A percentile compares a stretch with the other conserved stretches of the same genome.
phyloP scores from a whole-genome alignment of 2,888 invertebrate genomes.

The Tenodera sinensis region DNA sequence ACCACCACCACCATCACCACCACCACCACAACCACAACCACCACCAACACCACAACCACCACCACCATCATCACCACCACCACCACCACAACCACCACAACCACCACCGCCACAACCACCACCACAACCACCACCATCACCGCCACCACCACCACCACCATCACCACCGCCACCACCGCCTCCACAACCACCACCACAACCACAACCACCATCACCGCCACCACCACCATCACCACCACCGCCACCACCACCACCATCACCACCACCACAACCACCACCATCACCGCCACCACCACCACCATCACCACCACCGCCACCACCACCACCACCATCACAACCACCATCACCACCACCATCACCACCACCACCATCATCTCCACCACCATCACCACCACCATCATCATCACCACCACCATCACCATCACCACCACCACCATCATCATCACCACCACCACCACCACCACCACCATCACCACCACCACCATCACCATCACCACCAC shows the following conservation, averaged over 20 bases:
- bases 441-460: background rate
- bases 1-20: too few species aligned
- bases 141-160: too few species aligned
- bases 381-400: background rate
- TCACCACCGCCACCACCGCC: too few species aligned
- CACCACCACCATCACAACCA: background rate
- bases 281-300: background rate
- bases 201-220: too few species aligned
- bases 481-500: background rate
- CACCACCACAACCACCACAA: too few species aligned
- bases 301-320: background rate
- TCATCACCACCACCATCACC: background rate
- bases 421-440: background rate
- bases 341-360: background rate
- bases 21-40: too few species aligned
- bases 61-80: too few species aligned
- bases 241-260: background rate
- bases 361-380: background rate
- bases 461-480: background rate
- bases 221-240: background rate
- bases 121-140: too few species aligned
- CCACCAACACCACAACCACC: too few species aligned
- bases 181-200: too few species aligned
- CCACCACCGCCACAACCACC: too few species aligned
- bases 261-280: too few species aligned